A percentile compares a stretch with the other conserved stretches of the same genome.
Evolutionary conservation across 2,888 invertebrate species (phyloP).

Genomic region (Melitaea athalia): DNA sequence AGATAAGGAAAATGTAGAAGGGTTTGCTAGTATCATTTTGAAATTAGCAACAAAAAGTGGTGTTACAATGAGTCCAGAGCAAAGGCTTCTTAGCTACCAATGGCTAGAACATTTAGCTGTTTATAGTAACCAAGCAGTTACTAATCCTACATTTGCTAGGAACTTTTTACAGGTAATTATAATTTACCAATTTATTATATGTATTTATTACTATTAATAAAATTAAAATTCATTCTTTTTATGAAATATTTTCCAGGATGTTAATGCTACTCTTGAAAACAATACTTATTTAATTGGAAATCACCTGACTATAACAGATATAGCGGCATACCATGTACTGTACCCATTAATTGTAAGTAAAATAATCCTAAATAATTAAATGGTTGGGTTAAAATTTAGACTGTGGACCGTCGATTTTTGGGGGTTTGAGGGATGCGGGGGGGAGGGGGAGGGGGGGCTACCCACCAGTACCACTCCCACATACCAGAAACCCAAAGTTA

Average conservation of each 20-base stretch:
- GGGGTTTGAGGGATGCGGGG: no score
- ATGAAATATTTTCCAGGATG: conserved; percentile 58
- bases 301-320: conserved; percentile 84
- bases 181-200: not conserved
- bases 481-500: no score
- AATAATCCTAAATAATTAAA: not conserved
- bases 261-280: conserved; percentile 66
- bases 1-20: conserved; percentile 69
- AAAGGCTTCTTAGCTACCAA: conserved; percentile 78
- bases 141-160: conserved; percentile 67
- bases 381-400: no score
- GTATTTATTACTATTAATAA: not conserved
- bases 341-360: conserved; percentile 84
- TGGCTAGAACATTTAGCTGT: conserved; percentile 86
- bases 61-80: conserved; percentile 63
- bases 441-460: no score
- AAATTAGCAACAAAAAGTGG: conserved; percentile 71
- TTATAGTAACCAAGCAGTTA: conserved; percentile 77
- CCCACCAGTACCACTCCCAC: no score
- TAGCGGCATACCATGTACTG: conserved; percentile 86
- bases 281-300: conserved; percentile 70
- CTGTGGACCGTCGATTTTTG: no score
- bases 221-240: not conserved
- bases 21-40: conserved; percentile 80
- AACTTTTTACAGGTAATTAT: conserved; percentile 74